phyloP scores from a whole-genome alignment of 1,140 invertebrate species.

The Scaptomyza hsui region DNA sequence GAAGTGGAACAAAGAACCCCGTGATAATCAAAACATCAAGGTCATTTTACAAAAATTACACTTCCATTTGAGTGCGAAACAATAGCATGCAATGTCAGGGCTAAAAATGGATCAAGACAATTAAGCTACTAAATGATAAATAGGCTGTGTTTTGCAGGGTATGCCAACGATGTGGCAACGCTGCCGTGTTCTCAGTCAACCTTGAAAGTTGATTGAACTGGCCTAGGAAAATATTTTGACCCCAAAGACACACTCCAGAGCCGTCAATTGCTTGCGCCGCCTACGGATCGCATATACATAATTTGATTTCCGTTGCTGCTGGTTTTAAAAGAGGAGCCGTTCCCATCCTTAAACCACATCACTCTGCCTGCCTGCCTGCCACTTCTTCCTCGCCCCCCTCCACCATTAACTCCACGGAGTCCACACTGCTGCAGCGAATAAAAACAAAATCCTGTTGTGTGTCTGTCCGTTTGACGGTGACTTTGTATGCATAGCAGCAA shows the following conservation, averaged over 20 bases:
- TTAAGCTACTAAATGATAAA: not conserved
- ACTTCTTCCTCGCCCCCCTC: conserved; percentile 8
- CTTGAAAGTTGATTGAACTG: conserved; percentile 79
- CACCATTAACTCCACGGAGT: no score
- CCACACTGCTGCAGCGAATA: conserved; percentile 42
- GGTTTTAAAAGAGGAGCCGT: not conserved
- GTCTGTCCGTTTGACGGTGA: conserved; percentile 25
- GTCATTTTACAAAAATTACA: not conserved
- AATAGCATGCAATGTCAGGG: not conserved
- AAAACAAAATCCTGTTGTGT: conserved; percentile 71
- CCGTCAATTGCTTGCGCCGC: conserved; percentile 46
- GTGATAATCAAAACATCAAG: not conserved
- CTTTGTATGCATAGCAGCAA: conserved; percentile 55
- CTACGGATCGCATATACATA: conserved; percentile 53
- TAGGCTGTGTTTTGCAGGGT: not conserved
- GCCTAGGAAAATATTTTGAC: conserved; percentile 71
- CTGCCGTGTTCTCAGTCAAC: conserved; percentile 37
- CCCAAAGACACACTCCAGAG: conserved; percentile 50
- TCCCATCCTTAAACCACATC: conserved; percentile 23
- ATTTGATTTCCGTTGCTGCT: conserved; percentile 65
- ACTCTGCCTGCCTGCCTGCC: conserved; percentile 5
- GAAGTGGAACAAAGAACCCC: not conserved
- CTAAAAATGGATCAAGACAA: not conserved
- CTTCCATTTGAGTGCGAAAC: not conserved
- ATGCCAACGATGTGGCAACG: conserved; percentile 7